phyloP scores from a whole-genome alignment of 2,797 vertebrate genomes.

The Clamator glandarius region DNA sequence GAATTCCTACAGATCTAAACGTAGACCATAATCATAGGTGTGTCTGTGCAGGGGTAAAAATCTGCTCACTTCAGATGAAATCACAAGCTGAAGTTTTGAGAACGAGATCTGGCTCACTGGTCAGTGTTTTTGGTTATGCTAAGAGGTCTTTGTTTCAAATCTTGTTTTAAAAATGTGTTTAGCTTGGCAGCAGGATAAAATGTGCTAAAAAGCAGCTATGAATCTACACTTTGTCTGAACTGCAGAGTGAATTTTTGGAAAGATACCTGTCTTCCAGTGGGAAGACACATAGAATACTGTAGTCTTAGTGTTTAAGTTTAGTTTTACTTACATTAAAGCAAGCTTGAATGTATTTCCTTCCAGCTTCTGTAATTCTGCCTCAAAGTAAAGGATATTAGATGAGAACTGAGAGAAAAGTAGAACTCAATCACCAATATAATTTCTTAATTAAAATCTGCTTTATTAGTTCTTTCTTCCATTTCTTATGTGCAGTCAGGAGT shows the following conservation, averaged over 20 bases:
- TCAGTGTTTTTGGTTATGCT: neutral
- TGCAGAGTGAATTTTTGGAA: neutral
- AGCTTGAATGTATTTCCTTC: neutral
- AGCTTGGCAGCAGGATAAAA: neutral
- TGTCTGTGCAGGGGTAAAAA: neutral
- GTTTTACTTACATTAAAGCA: neutral
- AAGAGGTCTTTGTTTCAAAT: constrained; percentile 18
- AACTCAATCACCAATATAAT: neutral
- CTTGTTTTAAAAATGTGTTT: constrained; percentile 16
- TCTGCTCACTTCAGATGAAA: neutral
- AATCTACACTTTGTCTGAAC: neutral
- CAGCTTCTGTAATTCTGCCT: neutral
- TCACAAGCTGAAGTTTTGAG: neutral
- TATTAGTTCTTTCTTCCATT: neutral
- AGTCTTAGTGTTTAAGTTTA: neutral
- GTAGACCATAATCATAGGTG: neutral
- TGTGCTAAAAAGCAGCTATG: neutral
- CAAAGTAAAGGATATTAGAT: neutral
- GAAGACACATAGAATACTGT: neutral
- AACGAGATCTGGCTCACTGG: neutral
- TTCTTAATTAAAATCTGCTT: neutral
- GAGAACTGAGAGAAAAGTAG: neutral
- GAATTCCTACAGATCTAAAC: constrained; percentile 20
- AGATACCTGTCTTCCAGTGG: neutral
- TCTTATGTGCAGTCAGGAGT: neutral